Conservation (phyloP, 2,797 vertebrate species). For the Sylvia borin region DNA sequence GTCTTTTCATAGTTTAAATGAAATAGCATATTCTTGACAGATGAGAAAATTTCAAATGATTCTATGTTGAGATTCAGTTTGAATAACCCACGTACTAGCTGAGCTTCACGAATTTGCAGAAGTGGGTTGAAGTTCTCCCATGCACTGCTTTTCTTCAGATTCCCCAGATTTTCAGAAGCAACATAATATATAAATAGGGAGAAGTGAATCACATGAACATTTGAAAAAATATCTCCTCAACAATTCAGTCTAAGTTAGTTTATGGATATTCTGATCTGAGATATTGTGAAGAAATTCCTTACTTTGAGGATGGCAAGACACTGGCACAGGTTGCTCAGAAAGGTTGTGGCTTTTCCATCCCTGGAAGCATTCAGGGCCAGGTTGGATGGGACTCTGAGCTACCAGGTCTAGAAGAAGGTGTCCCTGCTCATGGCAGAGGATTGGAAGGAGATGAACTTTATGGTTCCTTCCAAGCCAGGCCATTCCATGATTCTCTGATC, state of each 20-base stretch:
- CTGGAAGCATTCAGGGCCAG: neutral
- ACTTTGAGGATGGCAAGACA: too few relatives aligned
- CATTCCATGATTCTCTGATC: neutral
- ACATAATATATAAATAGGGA: neutral
- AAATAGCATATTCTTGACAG: constrained; percentile 45
- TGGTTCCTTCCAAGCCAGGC: neutral
- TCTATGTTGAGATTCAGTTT: neutral
- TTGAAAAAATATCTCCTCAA: neutral
- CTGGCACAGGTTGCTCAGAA: neutral
- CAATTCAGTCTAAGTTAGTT: neutral
- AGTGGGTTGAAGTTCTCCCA: constrained; percentile 16
- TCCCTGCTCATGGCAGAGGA: neutral
- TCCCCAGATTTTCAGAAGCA: neutral
- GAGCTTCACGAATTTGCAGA: constrained; percentile 19
- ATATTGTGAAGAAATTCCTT: neutral
- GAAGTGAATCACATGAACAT: neutral
- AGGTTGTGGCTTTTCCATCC: fast-evolving
- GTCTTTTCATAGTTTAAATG: constrained; percentile 29
- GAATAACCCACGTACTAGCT: neutral
- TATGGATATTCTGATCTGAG: neutral
- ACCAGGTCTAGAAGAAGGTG: neutral
- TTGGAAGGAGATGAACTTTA: neutral
- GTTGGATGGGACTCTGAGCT: neutral
- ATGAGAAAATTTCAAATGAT: constrained; percentile 52
- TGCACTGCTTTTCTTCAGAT: neutral